Conservation (phyloP, 2,888 invertebrate genomes). For the Rhaphigaster nebulosa region DNA sequence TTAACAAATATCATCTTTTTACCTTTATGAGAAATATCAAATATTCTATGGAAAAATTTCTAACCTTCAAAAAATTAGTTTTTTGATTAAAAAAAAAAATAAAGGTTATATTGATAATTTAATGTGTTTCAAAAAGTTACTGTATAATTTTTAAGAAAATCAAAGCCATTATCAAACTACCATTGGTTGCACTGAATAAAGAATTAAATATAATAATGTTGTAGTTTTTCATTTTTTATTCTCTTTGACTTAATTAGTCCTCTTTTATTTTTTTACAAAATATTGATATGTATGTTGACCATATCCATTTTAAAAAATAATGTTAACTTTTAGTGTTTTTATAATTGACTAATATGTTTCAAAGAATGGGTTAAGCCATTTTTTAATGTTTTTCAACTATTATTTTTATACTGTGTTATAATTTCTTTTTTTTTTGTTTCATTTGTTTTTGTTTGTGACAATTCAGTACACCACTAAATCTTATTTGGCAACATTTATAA, state of each 20-base stretch:
- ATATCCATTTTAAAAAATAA: not conserved
- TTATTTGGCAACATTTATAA: conserved; percentile 31
- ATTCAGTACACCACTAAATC: conserved; percentile 7
- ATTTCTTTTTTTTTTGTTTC: conserved; percentile 19
- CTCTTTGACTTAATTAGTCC: not conserved
- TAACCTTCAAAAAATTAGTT: not conserved
- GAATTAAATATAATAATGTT: not conserved
- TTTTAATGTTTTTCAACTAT: conserved; percentile 1
- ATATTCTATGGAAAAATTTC: not conserved
- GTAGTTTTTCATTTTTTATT: not conserved
- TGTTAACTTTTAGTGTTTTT: not conserved
- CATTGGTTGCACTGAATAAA: not conserved
- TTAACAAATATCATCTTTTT: not conserved
- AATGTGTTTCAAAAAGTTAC: not conserved
- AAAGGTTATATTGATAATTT: not conserved
- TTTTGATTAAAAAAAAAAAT: not conserved
- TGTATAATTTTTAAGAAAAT: not conserved
- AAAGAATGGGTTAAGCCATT: not conserved
- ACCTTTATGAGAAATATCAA: not conserved
- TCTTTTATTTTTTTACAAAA: not conserved
- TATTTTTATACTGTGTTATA: not conserved
- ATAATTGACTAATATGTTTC: conserved; percentile 12
- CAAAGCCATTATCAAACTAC: not conserved
- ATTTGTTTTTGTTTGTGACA: conserved; percentile 1
- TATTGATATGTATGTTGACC: not conserved